phyloP scores from a whole-genome alignment of 2,888 invertebrate genomes.

The Leucoma salicis region DNA sequence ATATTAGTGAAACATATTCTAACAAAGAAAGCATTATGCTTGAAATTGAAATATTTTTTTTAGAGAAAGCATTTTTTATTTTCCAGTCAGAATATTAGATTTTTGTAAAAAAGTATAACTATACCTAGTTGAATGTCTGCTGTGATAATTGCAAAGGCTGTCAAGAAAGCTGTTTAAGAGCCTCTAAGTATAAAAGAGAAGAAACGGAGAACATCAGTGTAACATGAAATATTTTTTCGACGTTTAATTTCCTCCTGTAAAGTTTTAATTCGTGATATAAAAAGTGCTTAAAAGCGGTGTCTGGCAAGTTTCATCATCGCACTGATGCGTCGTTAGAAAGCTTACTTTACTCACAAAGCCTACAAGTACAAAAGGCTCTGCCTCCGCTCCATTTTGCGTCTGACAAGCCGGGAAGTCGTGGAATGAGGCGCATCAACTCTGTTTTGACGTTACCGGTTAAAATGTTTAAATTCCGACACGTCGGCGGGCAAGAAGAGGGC shows the following conservation, averaged over 20 bases:
- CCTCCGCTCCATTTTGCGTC: constrained; percentile 75
- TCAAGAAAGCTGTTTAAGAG: too few species aligned
- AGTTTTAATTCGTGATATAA: constrained; percentile 79
- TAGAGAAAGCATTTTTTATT: too few species aligned
- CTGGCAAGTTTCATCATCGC: constrained; percentile 81
- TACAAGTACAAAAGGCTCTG: constrained; percentile 77
- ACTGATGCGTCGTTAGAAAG: constrained; percentile 77
- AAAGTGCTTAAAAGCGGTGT: constrained; percentile 78
- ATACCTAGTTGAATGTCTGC: too few species aligned
- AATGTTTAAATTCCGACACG: constrained; percentile 47
- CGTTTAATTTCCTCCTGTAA: constrained; percentile 77
- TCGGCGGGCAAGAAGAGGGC: constrained; percentile 23
- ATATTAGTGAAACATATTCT: too few species aligned
- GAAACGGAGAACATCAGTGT: constrained; percentile 24
- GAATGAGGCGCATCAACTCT: constrained; percentile 70
- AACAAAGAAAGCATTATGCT: too few species aligned
- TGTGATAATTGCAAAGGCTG: too few species aligned
- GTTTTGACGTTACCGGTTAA: constrained; percentile 55
- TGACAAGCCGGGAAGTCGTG: constrained; percentile 72
- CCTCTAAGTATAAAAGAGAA: background rate
- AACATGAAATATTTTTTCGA: constrained; percentile 59
- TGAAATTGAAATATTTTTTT: too few species aligned
- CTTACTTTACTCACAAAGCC: constrained; percentile 80
- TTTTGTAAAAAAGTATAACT: too few species aligned
- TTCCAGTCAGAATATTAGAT: too few species aligned